Evolutionary conservation across 2,113 vertebrate genomes (phyloP), one percentile per base, ranked within the genome.

Genomic region (Nerophis lumbriciformis): DNA sequence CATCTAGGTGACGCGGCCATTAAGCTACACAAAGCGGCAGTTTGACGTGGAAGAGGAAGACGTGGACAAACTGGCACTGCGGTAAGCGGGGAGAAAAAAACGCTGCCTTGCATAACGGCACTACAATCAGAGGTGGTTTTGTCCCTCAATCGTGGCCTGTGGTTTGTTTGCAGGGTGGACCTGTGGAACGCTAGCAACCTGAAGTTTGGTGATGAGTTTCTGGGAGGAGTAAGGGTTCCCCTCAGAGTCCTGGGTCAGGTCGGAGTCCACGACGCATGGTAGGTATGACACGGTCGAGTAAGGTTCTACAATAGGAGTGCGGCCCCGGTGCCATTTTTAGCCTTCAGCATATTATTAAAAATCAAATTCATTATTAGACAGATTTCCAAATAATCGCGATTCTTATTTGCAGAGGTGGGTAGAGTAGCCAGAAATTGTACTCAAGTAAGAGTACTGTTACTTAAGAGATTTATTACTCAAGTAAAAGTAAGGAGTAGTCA

Each of bases 31-130:
- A 78, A 96, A 93, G 72, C 93, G 95, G 12, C 94, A 98, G 72
- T 99, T 99, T 72, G 95, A 98, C 65, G 94, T 98, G 52, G 97
- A 99, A 88, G 97, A 99, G 61, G 97, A 99, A 73, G 95, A 98
- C 59, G 93, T 99, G 42, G 96, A 98, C 82, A 99, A 97, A 84
- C 91, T 99, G 75, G 95, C 96, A 1, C 90, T 99, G 69, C 94
- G 95, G 97, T 99, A 83, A 83, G 82, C 2, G 19, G 19, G 19
- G 19, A 19, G 28, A 28, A 28, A 28, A 38, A 9, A 53, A 3
- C 6, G 11, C 5, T 4, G 6, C 4, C 8, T 39, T 19, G 2
- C 16, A 7, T 6, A 48, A 11, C 7, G 6, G 14, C 35, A n/a
- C 50, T 6, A 4, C 45, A 19, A 38, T 61, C 50, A 67, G 14